Percentiles rank a stretch among this genome's conserved stretches.
These are phyloP conservation scores for Xestia ashworthii DNA, from an alignment of 2,888 invertebrate genomes.

Conservation along the genomic window DNA sequence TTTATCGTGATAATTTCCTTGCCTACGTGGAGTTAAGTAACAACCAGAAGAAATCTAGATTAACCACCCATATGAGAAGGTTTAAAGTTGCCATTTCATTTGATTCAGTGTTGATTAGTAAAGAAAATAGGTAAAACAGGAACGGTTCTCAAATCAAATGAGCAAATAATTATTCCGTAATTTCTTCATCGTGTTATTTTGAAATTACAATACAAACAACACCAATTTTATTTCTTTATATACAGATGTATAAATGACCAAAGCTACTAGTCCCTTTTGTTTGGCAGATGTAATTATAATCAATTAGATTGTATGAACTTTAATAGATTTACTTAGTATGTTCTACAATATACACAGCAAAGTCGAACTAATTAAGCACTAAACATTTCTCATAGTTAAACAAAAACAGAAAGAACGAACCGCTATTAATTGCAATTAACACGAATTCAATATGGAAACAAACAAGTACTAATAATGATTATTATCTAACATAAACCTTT, in stretches of 20 bases:
- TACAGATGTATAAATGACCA: neutral
- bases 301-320: neutral
- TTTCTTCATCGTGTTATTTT: neutral
- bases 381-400: neutral
- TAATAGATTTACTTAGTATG: neutral
- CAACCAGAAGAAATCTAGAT: neutral
- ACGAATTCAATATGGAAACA: constrained; percentile 19
- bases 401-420: neutral
- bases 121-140: neutral
- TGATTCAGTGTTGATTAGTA: neutral
- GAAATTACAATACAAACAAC: too few species aligned
- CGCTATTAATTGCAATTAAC: constrained; percentile 31
- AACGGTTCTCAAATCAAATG: neutral
- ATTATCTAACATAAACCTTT: constrained; percentile 50
- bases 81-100: neutral
- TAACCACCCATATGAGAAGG: neutral
- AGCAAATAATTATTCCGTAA: neutral
- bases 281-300: neutral
- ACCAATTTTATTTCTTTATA: neutral
- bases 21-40: too few species aligned
- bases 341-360: neutral
- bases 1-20: too few species aligned
- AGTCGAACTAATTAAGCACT: neutral
- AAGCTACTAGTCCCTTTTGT: neutral
- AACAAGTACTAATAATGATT: constrained; percentile 25